Evolutionary conservation across 2,797 vertebrate genomes (phyloP), one percentile per base, ranked within the genome.

Genomic region (Euphonia xanthogaster): DNA sequence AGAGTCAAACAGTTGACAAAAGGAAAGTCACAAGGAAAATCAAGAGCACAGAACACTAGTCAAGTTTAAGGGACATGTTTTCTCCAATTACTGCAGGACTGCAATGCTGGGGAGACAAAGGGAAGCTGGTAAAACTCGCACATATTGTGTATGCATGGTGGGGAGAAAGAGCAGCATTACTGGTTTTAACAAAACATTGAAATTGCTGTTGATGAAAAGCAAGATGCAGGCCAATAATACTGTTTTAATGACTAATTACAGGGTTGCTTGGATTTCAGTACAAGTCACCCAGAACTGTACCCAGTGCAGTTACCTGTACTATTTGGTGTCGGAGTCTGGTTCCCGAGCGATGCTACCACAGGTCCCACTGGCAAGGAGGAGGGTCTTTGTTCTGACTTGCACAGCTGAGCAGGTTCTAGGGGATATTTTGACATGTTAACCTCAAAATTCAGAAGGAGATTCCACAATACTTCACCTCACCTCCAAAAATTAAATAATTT

Each of bases 301-400:
- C 37, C 37, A 37, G 37, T 37, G 9, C 37, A 37, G 37, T 37
- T 37, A 37, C 99, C 99, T 99, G 99, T 99, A 98, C 99, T 99
- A 97, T 99, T 99, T 97, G 99, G 99, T 96, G 99, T 99, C 77
- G 99, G 99, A 88, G 99, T 99, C 98, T 99, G 99, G 97, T 98
- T 99, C 94, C 99, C 99, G 94, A 99, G 98, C 18, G 99, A 98
- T 39, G 99, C 98, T 97, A 99, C 98, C 37, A 99, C 98, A 44
- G 99, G 98, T 96, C 99, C 99, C 94, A 99, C 99, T 9, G 99
- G 98, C 97, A 99, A 97, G 51, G 99, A 99, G 40, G 99, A 99
- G 39, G 99, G 99, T 93, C 99, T 98, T 96, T 98, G 99, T 98
- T 99, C 99, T 93, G 98, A 98, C 98, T 99, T 99, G 98, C 99